These are phyloP conservation scores for Aspidiotus destructor DNA, from an alignment of 2,888 invertebrate species.

Conservation along the genomic window DNA sequence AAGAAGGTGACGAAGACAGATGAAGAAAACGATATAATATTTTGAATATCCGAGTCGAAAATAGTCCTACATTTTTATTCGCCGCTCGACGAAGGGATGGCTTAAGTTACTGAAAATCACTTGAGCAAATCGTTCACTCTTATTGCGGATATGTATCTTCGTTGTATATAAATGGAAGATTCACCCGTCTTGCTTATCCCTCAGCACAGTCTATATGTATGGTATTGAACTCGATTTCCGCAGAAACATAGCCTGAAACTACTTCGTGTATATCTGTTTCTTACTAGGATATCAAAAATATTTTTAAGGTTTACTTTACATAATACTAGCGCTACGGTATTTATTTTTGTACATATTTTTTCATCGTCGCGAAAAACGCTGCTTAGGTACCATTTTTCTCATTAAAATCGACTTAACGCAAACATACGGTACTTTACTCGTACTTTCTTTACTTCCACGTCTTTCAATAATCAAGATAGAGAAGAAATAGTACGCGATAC, in stretches of 20 bases:
- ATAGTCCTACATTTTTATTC: too few species aligned
- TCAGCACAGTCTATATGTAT: neutral
- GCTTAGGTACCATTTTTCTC: neutral
- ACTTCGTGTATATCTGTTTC: neutral
- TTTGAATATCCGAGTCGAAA: too few species aligned
- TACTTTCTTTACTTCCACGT: neutral
- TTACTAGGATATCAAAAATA: neutral
- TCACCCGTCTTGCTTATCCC: neutral
- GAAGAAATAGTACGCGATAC: too few species aligned
- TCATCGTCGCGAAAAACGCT: constrained; percentile 1
- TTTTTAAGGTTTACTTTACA: neutral
- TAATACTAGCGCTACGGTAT: neutral
- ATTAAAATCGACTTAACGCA: constrained; percentile 2
- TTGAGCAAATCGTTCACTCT: neutral
- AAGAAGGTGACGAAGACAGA: too few species aligned
- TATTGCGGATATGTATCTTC: neutral
- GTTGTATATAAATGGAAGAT: constrained; percentile 1
- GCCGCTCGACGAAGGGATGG: neutral
- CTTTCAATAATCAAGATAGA: neutral
- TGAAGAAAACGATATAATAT: too few species aligned
- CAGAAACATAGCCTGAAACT: neutral
- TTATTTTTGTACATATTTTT: neutral
- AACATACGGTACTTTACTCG: neutral
- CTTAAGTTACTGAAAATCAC: neutral
- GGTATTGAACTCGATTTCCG: neutral